Evolutionary conservation across 2,797 vertebrate species (phyloP).

Genomic region (Acipenser oxyrinchus): DNA sequence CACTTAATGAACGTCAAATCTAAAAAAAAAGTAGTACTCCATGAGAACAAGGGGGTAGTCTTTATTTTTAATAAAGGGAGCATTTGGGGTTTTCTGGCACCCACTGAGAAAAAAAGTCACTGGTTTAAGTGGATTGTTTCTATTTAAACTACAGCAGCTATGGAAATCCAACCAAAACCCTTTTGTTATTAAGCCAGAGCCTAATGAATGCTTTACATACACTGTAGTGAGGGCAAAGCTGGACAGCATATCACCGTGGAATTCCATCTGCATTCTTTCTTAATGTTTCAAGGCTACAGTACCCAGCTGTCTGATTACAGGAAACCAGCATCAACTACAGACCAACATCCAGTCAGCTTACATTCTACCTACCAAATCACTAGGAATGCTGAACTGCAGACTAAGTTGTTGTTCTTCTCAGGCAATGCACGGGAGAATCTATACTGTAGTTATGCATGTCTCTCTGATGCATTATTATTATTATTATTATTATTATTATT

Average conservation of each 20-base stretch:
- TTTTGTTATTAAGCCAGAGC: slow-evolving; percentile 4
- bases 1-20: no score
- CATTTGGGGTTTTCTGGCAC: no score
- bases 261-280: neutral
- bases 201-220: slow-evolving; percentile 13
- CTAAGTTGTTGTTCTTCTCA: no score
- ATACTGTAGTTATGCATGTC: no score
- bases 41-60: no score
- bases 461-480: no score
- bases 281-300: slow-evolving; percentile 10
- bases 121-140: slow-evolving; percentile 5
- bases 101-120: no score
- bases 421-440: no score
- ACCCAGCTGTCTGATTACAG: slow-evolving; percentile 9
- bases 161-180: slow-evolving; percentile 12
- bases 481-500: no score
- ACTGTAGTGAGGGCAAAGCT: slow-evolving; percentile 14
- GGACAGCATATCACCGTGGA: slow-evolving; percentile 4
- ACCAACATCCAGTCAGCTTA: neutral
- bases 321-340: neutral
- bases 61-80: no score
- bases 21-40: no score
- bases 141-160: slow-evolving; percentile 15
- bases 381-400: no score
- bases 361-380: neutral